Evolutionary conservation across 1,140 invertebrate species (phyloP), one percentile per base, ranked within the genome.

Genomic region (Ips nitidus): DNA sequence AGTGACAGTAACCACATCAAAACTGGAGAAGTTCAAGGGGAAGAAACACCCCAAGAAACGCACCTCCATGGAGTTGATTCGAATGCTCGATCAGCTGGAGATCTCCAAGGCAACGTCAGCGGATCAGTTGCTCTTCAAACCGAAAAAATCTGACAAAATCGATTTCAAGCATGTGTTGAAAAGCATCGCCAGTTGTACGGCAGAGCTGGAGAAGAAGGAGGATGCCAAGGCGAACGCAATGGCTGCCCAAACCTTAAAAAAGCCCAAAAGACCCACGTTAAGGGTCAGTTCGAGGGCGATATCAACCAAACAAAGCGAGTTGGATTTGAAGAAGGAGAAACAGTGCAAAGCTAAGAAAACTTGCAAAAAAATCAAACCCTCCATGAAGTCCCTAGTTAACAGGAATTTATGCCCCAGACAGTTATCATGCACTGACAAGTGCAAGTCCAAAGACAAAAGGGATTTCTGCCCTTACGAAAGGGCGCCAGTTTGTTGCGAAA

Each of bases 401-500:
- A 52, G 40, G 22, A 61, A 47, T 55, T 2, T 5, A 40, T 62
- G 58, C 45, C 59, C 58, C 3, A 42, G 3, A 36, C 39, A 3
- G 37, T 8, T 8, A 2, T 2, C 36, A 2, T 66, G 64, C 37
- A 3, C 7, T 0, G 38, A 52, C 1, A 3, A 36, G 0, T 7
- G n/a, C 7, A 36, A 50, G 4, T n/a, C n/a, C 4, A 37, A 4
- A 2, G 8, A 63, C 37, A 3, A 8, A 1, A 52, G 45, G 41
- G 4, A 5, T 39, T 38, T 8, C 36, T 52, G 45, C 40, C 39
- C 40, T 4, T 2, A 3, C 4, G 47, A 52, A 40, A 36, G 66
- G 36, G 41, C 62, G 2, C 66, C 61, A 8, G 71, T 70, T 1
- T 70, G 68, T 50, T 73, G 71, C 53, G 67, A 73, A 36, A 73